These are phyloP conservation scores for Hypotaenidia philippensis DNA, from an alignment of 2,797 vertebrate species.

Conservation along the genomic window DNA sequence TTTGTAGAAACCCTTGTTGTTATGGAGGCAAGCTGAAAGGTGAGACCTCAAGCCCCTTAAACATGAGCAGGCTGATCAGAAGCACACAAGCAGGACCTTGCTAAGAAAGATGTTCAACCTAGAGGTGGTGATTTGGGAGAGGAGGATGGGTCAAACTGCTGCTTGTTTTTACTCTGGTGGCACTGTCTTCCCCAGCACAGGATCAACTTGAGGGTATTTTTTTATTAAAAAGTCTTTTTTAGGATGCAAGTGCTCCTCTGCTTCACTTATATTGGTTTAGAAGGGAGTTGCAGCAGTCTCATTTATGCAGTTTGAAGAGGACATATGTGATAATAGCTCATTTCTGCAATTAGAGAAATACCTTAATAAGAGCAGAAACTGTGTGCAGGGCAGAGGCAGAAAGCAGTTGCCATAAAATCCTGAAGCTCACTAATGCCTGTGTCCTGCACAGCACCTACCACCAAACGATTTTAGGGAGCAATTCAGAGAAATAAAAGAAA, in stretches of 20 bases:
- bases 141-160: no score
- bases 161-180: background rate
- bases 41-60: background rate
- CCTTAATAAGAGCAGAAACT: background rate
- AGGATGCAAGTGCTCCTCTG: background rate
- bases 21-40: background rate
- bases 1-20: background rate
- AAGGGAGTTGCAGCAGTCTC: background rate
- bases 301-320: background rate
- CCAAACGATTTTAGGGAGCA: background rate
- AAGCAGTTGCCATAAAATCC: background rate
- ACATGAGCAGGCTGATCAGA: background rate
- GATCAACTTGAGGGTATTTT: background rate
- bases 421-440: fast-evolving
- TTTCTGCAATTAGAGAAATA: background rate
- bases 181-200: background rate
- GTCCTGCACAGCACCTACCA: background rate
- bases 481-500: background rate
- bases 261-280: fast-evolving
- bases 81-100: background rate
- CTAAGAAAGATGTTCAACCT: background rate
- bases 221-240: background rate
- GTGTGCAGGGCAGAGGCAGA: background rate
- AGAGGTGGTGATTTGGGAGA: background rate
- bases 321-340: fast-evolving